phyloP scores from a whole-genome alignment of 1,140 invertebrate species.

The Arion vulgaris region DNA sequence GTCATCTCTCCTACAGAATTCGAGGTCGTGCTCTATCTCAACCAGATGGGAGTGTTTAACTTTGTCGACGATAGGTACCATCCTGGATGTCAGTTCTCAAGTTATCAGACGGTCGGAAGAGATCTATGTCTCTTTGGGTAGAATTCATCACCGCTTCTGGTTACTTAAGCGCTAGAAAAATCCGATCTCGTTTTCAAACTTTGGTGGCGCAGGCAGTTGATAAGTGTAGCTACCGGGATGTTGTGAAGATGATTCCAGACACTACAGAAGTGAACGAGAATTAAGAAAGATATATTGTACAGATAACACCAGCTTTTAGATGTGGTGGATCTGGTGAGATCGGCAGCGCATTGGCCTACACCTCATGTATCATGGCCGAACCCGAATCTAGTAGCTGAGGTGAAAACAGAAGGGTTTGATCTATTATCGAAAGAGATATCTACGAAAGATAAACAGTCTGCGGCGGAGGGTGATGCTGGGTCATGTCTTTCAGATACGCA shows the following conservation, averaged over 20 bases:
- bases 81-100: slow-evolving; percentile 93
- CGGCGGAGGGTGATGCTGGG: slow-evolving; percentile 95
- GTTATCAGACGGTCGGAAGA: slow-evolving; percentile 91
- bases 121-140: slow-evolving; percentile 96
- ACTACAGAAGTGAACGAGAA: no score
- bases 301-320: no score
- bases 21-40: slow-evolving; percentile 95
- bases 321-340: slow-evolving; percentile 97
- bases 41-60: slow-evolving; percentile 96
- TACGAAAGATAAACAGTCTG: slow-evolving; percentile 89
- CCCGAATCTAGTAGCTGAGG: slow-evolving; percentile 92
- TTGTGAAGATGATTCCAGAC: slow-evolving; percentile 92
- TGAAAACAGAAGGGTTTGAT: no score
- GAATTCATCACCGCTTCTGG: slow-evolving; percentile 97
- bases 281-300: slow-evolving; percentile 85
- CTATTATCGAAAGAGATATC: slow-evolving; percentile 89
- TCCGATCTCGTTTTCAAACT: slow-evolving; percentile 91
- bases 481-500: no score
- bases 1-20: slow-evolving; percentile 94
- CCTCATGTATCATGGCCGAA: slow-evolving; percentile 93
- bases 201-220: no score
- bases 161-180: slow-evolving; percentile 93
- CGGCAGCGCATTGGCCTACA: slow-evolving; percentile 94
- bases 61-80: slow-evolving; percentile 95
- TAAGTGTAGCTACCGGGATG: slow-evolving; percentile 90